A percentile compares a stretch with the other conserved stretches of the same genome.
phyloP scores from a whole-genome alignment of 53 echinoderm and acorn worm species.

The Paelopatides confundens region DNA sequence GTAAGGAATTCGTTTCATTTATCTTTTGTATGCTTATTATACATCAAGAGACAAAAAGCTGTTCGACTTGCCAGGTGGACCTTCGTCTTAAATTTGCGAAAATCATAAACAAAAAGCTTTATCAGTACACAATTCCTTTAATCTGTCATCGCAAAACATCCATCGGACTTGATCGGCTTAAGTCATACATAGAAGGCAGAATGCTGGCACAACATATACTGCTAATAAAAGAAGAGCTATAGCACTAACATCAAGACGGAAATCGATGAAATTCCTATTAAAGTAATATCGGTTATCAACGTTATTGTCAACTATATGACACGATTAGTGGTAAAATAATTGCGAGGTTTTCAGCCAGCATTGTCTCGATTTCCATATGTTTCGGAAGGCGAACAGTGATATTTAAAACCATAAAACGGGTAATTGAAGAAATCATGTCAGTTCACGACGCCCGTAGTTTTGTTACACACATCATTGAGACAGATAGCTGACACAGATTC shows the following conservation, averaged over 20 bases:
- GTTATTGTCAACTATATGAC: neutral
- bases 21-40: too few species aligned
- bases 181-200: too few species aligned
- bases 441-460: slow-evolving; percentile 31
- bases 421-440: slow-evolving; percentile 25
- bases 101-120: too few species aligned
- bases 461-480: neutral
- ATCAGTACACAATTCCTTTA: too few species aligned
- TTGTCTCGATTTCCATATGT: slow-evolving; percentile 39
- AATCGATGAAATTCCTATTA: slow-evolving; percentile 22
- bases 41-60: too few species aligned
- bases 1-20: too few species aligned
- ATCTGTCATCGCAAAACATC: too few species aligned
- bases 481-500: neutral
- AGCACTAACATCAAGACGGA: neutral
- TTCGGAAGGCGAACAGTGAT: slow-evolving; percentile 19
- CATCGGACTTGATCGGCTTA: too few species aligned
- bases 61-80: too few species aligned
- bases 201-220: too few species aligned
- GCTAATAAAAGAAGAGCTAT: neutral
- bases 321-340: neutral
- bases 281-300: neutral
- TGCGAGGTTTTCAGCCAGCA: neutral
- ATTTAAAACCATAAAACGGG: neutral
- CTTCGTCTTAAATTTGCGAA: too few species aligned